Evolutionary conservation across 2,797 vertebrate species (phyloP), one percentile per base, ranked within the genome.

Genomic region (Liparis tanakae): DNA sequence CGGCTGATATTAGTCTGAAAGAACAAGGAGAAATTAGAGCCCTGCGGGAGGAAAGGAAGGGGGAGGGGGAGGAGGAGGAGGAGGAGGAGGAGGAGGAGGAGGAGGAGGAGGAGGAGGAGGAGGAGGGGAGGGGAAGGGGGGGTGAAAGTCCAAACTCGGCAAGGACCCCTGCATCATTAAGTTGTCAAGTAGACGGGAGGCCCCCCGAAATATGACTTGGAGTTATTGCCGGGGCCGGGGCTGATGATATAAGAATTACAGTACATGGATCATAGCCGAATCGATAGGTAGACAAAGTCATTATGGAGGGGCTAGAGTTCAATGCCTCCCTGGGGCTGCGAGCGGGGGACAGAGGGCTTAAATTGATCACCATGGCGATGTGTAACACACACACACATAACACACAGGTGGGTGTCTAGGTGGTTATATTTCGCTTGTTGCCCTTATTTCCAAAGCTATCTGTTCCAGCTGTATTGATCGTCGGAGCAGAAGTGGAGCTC

Each of bases 231-330:
- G 64, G 74, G 83, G 84, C 90, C 9, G 67, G 53, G 85, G 86
- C 88, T 92, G 93, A 94, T 93, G 93, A 92, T 93, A 92, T 90
- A 93, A 93, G 93, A 93, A 94, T 94, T 94, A 93, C 93, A 93
- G 91, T 92, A 93, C 93, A 94, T 94, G 93, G 93, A 93, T 94
- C 93, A 94, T 92, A 83, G 87, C 76, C 59, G 87, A 91, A 94
- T 94, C 93, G 85, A 94, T 94, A 89, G 87, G 88, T 88, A 89
- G 93, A 94, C 92, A 94, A 93, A 93, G 93, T 93, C 92, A 94
- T 94, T 94, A 94, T 87, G 85, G 90, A 89, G 87, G 90, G 91
- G 87, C 90, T 89, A 90, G 92, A 93, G 92, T 93, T 93, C 92
- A 91, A 92, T 91, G 93, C 85, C 85, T 94, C 93, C 92, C 90